Conservation (phyloP, 2,888 invertebrate species). For the Lutraria lutraria region DNA sequence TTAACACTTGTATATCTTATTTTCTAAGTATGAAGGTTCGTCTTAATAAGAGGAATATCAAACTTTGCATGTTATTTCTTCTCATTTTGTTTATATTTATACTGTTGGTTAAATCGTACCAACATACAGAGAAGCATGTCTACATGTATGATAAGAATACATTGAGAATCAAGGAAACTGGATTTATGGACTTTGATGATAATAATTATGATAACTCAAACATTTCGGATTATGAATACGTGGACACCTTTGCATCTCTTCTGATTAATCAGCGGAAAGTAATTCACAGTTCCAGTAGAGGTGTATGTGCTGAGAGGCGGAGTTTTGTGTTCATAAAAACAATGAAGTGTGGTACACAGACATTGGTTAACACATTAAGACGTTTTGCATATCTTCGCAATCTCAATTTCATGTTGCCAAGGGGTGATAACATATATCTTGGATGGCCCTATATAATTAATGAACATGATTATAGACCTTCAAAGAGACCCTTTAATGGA, state of each 20-base stretch:
- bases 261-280: constrained; percentile 32
- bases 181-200: background rate
- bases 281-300: constrained; percentile 45
- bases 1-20: background rate
- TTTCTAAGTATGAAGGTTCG: constrained; percentile 33
- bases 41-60: constrained; percentile 39
- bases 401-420: constrained; percentile 83
- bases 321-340: constrained; percentile 85
- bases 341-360: constrained; percentile 86
- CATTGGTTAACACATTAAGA: constrained; percentile 81
- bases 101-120: background rate
- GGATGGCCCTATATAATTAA: constrained; percentile 84
- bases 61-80: background rate
- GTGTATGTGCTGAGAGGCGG: constrained; percentile 61
- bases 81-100: constrained; percentile 30
- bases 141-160: background rate
- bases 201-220: background rate
- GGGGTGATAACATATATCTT: constrained; percentile 79
- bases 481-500: constrained; percentile 79
- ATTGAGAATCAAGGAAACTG: background rate
- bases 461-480: constrained; percentile 78
- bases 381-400: constrained; percentile 81
- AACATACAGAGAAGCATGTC: background rate
- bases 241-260: constrained; percentile 51
- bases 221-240: constrained; percentile 19